Conservation (phyloP, 2,888 invertebrate species). For the Drosophila setosimentum region DNA sequence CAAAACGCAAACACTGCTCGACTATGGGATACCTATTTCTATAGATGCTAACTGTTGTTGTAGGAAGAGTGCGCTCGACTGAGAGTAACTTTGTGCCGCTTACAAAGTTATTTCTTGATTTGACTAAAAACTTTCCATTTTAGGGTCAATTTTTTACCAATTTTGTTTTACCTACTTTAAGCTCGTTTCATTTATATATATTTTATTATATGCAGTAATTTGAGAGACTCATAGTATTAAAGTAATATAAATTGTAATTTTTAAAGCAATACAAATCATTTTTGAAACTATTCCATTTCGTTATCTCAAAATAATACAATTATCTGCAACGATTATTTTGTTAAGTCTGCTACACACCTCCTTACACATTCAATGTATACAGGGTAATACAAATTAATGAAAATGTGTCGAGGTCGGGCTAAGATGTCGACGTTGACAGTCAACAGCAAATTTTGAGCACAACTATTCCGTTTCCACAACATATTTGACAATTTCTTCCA, state of each 20-base stretch:
- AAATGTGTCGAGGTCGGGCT: conserved; percentile 20
- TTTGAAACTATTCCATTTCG: background rate
- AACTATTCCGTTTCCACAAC: conserved; percentile 45
- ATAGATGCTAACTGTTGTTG: background rate
- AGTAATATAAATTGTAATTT: too few species aligned
- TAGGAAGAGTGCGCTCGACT: background rate
- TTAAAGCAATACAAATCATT: background rate
- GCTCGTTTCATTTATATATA: too few species aligned
- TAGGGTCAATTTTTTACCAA: background rate
- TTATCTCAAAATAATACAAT: background rate
- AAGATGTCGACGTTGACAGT: conserved; percentile 45
- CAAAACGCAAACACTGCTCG: conserved; percentile 22
- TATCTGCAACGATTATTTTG: background rate
- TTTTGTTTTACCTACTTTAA: background rate
- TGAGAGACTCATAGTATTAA: too few species aligned
- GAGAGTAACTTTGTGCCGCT: background rate
- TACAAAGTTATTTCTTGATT: background rate
- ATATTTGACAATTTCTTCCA: conserved; percentile 22
- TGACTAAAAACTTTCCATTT: background rate
- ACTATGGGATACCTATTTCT: conserved; percentile 13
- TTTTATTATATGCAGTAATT: too few species aligned
- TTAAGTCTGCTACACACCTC: background rate
- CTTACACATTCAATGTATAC: background rate
- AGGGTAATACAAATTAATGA: conserved; percentile 8
- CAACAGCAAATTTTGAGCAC: conserved; percentile 52